Conservation (phyloP, 2,113 vertebrate genomes). For the Xyliphius kryptos region DNA sequence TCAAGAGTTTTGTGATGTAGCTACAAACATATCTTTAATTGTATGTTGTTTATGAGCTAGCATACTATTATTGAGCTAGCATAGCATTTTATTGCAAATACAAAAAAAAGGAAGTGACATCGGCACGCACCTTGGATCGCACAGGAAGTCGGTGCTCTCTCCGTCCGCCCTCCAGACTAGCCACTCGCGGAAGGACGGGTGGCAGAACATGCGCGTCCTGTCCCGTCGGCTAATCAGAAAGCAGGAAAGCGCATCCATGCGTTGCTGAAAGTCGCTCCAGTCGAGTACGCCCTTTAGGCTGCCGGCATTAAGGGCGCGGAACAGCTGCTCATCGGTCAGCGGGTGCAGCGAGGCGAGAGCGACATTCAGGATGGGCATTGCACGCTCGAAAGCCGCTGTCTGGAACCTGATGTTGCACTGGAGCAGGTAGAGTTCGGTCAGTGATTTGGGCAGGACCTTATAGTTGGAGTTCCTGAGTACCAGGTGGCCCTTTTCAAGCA, state of each 20-base stretch:
- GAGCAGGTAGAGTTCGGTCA: constrained; percentile 92
- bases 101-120: neutral
- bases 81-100: neutral
- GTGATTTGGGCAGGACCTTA: constrained; percentile 89
- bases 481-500: constrained; percentile 89
- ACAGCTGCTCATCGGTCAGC: constrained; percentile 95
- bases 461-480: constrained; percentile 92
- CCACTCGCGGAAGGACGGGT: constrained; percentile 97
- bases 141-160: constrained; percentile 88
- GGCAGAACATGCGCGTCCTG: constrained; percentile 95
- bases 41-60: too few species aligned
- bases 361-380: constrained; percentile 85
- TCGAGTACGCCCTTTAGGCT: constrained; percentile 74
- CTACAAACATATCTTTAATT: too few species aligned
- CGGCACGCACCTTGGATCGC: constrained; percentile 81
- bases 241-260: constrained; percentile 84
- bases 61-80: neutral
- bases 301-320: constrained; percentile 87
- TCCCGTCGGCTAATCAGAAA: constrained; percentile 90
- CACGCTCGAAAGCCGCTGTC: constrained; percentile 81
- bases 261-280: constrained; percentile 91
- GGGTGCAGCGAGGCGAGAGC: constrained; percentile 90
- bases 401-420: constrained; percentile 92
- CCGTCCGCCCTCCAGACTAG: constrained; percentile 93
- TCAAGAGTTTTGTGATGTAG: too few species aligned